Evolutionary conservation across 2,797 vertebrate genomes (phyloP), one percentile per base, ranked within the genome.

Genomic region (Brotogeris chrysoptera): DNA sequence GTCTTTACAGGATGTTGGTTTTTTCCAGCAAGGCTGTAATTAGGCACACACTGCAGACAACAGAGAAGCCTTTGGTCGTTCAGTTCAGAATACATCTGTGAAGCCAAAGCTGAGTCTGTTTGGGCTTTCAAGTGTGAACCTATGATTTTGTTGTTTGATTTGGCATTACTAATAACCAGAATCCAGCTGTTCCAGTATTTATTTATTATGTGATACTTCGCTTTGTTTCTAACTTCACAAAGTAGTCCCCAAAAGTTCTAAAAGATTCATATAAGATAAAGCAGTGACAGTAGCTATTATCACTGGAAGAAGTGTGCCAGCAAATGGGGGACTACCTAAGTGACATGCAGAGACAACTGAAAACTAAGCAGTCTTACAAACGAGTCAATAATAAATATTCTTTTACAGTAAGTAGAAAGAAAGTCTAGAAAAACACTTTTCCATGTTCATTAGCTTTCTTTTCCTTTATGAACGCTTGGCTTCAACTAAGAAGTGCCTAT

Each of bases 61-160:
- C 93, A 97, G 95, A 95, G 95, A 78, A 69, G 64, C 57, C 93
- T 95, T 95, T 96, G 91, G 71, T 80, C 63, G 81, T 49, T 85
- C 68, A 92, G 88, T 86, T 84, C 86, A 61, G 79, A 95, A 96
- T 65, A 90, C 86, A 94, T 85, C 94, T 68, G 87, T 36, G 63
- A 91, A 91, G 63, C 81, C 76, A 78, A 93, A 83, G 90, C 78
- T 65, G 63, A 78, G 39, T 13, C 94, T 74, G 52, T 64, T 85
- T 57, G 81, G 71, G 44, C 74, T 95, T 91, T 87, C 80, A 93
- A 93, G 86, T 71, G 83, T 50, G 47, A 92, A 89, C 34, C 86
- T 70, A 65, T 46, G 69, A 80, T 89, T 92, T 94, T 80, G 71
- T 91, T 95, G 89, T 95, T 97, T 96, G 88, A 74, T 80, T 96